Conservation (phyloP, 2,113 vertebrate genomes). For the Callochromis pleurospilus region DNA sequence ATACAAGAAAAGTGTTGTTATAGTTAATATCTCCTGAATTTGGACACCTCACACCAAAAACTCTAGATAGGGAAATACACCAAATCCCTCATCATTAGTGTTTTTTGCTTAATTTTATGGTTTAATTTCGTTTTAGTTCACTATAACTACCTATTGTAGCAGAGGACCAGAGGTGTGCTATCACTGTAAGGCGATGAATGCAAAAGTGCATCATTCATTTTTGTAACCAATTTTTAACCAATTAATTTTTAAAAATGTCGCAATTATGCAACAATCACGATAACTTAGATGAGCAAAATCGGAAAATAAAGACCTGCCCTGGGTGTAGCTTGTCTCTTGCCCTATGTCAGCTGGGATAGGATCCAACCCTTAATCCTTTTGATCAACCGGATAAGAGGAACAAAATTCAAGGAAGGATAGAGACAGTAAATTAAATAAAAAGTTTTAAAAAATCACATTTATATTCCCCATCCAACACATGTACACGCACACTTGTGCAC, state of each 20-base stretch:
- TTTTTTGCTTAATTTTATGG: background rate
- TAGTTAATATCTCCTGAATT: background rate
- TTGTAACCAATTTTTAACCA: background rate
- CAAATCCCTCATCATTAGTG: background rate
- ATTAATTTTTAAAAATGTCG: background rate
- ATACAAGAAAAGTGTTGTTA: background rate
- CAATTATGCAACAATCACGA: background rate
- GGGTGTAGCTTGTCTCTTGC: rapidly evolving
- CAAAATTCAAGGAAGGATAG: background rate
- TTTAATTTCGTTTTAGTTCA: rapidly evolving
- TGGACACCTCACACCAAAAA: rapidly evolving
- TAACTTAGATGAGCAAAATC: rapidly evolving
- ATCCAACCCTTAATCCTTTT: background rate
- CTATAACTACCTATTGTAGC: background rate
- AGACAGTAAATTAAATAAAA: background rate
- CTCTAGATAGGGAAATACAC: background rate
- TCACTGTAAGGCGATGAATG: background rate
- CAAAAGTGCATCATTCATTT: background rate
- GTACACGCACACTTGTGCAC: background rate
- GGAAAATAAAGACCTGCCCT: background rate
- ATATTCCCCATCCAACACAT: rapidly evolving
- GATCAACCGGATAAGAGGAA: background rate
- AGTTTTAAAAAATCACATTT: background rate
- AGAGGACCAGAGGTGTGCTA: background rate
- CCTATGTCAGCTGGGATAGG: background rate